A percentile compares a stretch with the other conserved stretches of the same genome.
These are phyloP conservation scores for Rhinella marina DNA, from an alignment of 2,797 vertebrate species.

Conservation along the genomic window DNA sequence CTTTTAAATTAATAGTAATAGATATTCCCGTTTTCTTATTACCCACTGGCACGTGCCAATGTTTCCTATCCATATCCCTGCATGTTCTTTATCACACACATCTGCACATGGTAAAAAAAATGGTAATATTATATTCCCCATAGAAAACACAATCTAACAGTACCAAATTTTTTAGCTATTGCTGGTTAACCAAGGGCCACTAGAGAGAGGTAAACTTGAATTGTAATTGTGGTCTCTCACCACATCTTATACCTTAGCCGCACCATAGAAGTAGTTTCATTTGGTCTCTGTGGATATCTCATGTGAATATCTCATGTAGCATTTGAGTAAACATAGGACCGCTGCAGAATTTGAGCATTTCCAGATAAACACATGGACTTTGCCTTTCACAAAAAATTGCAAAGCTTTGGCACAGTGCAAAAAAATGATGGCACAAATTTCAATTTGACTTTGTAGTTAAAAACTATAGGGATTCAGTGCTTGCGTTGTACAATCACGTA, in stretches of 20 bases:
- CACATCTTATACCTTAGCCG: slow-evolving; percentile 41
- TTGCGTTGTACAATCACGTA: neutral
- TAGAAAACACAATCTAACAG: slow-evolving; percentile 5
- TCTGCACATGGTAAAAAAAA: slow-evolving; percentile 1
- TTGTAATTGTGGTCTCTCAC: slow-evolving; percentile 54
- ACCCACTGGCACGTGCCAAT: neutral
- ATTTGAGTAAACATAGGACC: slow-evolving; percentile 55
- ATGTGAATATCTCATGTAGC: slow-evolving; percentile 45
- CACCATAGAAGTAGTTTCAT: slow-evolving; percentile 45
- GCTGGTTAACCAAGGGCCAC: slow-evolving; percentile 48
- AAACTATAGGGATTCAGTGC: neutral
- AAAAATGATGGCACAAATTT: neutral
- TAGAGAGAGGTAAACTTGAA: slow-evolving; percentile 39
- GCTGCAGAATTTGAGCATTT: slow-evolving; percentile 14
- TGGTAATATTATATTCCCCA: slow-evolving; percentile 7
- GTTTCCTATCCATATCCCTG: neutral
- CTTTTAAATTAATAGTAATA: neutral
- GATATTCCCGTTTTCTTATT: neutral
- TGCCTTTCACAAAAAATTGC: slow-evolving; percentile 4
- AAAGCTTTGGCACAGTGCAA: slow-evolving; percentile 3
- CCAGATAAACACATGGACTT: slow-evolving; percentile 46
- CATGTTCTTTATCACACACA: neutral
- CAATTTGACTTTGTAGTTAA: neutral
- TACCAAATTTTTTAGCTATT: slow-evolving; percentile 20
- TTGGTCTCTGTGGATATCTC: slow-evolving; percentile 57